Base-by-base conservation (phyloP, 2,113 vertebrate species). In the Baryphthengus martii region DNA sequence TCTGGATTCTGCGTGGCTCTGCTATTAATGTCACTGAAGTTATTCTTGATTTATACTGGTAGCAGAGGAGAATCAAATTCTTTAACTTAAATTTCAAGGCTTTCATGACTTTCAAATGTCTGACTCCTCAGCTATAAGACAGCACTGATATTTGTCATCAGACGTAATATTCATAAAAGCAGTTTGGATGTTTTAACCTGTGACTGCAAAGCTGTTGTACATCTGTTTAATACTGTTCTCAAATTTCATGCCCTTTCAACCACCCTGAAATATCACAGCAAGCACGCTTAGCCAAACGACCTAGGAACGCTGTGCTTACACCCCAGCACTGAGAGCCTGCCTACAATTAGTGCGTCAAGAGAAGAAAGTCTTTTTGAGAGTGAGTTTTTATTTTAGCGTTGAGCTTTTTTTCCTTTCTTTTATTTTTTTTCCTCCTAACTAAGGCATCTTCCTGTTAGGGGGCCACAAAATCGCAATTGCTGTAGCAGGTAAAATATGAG, bases 141-240 rank as follows among this genome's bases (percentile, higher is more conserved):
- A 0, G 19, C 16, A 4, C 56, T 87, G 86, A 9, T 85, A 53
- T 90, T 96, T 93, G 91, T 90, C 92, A 91, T 86, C 84, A 62
- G 72, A 90, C 26, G 17, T 44, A 63, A 71, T 84, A 85, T 91
- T 95, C 95, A 90, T 94, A 89, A 90, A 95, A 96, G 83, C 73
- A 74, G 85, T 86, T 96, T 87, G 33, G 94, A 78, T 91, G 56
- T 66, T 93, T 88, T 95, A 96, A 95, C 95, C 90, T 94, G 11
- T 87, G 88, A 58, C 90, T 89, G 91, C 47, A 42, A 33, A 91
- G 93, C 86, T 94, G 94, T 90, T 95, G 33, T 58, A 71, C 71
- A 67, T 75, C 84, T 95, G 65, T 84, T 91, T 90, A 96, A 90
- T 82, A 13, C 66, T 62, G 56, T 42, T 87, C 88, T 95, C 81